Evolutionary conservation across 2,888 invertebrate species (phyloP).

Genomic region (Nudaria mundana): DNA sequence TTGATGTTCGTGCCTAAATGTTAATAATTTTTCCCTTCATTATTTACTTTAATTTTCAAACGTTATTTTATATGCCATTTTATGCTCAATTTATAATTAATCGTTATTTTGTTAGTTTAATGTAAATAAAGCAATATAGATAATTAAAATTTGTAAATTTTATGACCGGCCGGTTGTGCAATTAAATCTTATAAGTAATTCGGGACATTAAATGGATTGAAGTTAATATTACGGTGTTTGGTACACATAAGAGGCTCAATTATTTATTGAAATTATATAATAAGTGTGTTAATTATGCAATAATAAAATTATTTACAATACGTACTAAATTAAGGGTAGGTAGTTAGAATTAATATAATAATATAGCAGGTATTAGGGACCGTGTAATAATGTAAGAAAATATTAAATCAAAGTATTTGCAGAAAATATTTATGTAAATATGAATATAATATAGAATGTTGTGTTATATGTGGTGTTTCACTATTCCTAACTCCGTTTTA

Average conservation of each 20-base stretch:
- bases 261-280: slow-evolving; percentile 42
- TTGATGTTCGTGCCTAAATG: slow-evolving; percentile 22
- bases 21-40: slow-evolving; percentile 18
- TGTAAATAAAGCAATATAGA: slow-evolving; percentile 44
- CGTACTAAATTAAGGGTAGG: slow-evolving; percentile 8
- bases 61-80: slow-evolving; percentile 28
- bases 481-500: neutral
- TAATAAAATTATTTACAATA: slow-evolving; percentile 22
- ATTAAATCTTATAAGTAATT: slow-evolving; percentile 55
- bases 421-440: slow-evolving; percentile 41
- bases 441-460: slow-evolving; percentile 27
- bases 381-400: slow-evolving; percentile 22
- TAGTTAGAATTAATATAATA: slow-evolving; percentile 16
- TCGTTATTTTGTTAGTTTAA: slow-evolving; percentile 26
- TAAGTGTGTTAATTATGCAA: slow-evolving; percentile 19
- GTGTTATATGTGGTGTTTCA: slow-evolving; percentile 17
- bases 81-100: slow-evolving; percentile 34
- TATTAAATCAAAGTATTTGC: slow-evolving; percentile 43
- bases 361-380: slow-evolving; percentile 4
- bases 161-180: slow-evolving; percentile 77
- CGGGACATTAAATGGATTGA: slow-evolving; percentile 37
- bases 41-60: slow-evolving; percentile 13
- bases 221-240: slow-evolving; percentile 53
- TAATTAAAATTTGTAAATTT: slow-evolving; percentile 50
- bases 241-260: slow-evolving; percentile 58